These are phyloP conservation scores for Eptesicus fuscus DNA, from an alignment of 2,113 vertebrate species.

Conservation along the genomic window DNA sequence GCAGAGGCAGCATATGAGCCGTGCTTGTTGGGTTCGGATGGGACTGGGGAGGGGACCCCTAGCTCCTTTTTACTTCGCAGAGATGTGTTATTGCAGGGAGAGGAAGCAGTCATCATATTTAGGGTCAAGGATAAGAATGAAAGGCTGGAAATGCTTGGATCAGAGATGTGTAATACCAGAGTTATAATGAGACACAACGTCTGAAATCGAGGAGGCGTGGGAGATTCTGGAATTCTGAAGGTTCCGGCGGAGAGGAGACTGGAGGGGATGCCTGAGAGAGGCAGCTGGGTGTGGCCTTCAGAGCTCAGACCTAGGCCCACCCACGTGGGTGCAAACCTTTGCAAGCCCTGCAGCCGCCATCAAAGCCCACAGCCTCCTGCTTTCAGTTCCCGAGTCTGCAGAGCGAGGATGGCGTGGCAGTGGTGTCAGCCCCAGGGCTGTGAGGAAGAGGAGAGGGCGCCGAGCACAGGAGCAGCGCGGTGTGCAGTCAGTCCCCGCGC, in stretches of 20 bases:
- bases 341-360: fast-evolving
- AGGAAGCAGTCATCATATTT: background rate
- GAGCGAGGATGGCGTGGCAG: background rate
- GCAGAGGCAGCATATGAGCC: background rate
- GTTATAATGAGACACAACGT: background rate
- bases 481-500: background rate
- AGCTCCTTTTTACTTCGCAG: background rate
- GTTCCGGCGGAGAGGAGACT: background rate
- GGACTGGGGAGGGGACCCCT: background rate
- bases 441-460: fast-evolving
- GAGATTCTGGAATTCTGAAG: background rate
- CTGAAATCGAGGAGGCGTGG: background rate
- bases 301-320: background rate
- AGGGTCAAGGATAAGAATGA: background rate
- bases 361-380: background rate
- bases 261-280: background rate
- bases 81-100: background rate
- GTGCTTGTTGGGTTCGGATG: fast-evolving
- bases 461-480: fast-evolving
- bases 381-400: background rate
- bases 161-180: background rate
- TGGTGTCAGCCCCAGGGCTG: fast-evolving
- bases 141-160: background rate
- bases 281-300: background rate
- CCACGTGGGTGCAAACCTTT: fast-evolving